These are phyloP conservation scores for Dryoscopus gambensis DNA, from an alignment of 2,113 vertebrate genomes.

Conservation along the genomic window DNA sequence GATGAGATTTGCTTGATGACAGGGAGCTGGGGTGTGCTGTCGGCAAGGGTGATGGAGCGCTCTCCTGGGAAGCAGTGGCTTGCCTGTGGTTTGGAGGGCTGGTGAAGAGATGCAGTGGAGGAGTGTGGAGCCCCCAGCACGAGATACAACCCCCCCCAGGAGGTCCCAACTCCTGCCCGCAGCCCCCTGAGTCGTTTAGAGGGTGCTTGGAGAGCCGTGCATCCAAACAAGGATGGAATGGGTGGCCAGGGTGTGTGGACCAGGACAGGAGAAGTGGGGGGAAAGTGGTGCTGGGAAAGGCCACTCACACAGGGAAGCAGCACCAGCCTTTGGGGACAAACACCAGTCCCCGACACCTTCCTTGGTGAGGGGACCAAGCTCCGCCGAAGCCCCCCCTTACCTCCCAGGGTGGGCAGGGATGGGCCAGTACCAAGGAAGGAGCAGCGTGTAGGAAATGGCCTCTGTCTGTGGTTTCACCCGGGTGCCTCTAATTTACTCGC, in stretches of 20 bases:
- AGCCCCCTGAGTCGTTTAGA: not conserved
- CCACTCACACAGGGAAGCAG: not conserved
- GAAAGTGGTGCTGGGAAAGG: not conserved
- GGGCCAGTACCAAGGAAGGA: not conserved
- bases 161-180: no score
- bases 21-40: not conserved
- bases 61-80: not conserved
- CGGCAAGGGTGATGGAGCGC: not conserved
- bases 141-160: rapidly evolving
- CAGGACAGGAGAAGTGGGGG: not conserved
- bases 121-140: rapidly evolving
- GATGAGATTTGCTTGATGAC: not conserved
- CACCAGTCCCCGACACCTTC: rapidly evolving
- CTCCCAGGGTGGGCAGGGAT: not conserved
- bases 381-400: not conserved
- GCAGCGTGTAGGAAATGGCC: not conserved
- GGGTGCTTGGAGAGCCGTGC: rapidly evolving
- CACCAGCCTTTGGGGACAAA: not conserved
- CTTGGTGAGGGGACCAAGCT: rapidly evolving
- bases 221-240: not conserved
- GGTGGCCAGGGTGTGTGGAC: not conserved
- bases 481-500: not conserved
- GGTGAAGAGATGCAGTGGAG: not conserved
- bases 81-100: not conserved
- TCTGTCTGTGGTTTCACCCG: not conserved